Base-by-base conservation (phyloP, 1,140 invertebrate species). In the Euschistus heros region DNA sequence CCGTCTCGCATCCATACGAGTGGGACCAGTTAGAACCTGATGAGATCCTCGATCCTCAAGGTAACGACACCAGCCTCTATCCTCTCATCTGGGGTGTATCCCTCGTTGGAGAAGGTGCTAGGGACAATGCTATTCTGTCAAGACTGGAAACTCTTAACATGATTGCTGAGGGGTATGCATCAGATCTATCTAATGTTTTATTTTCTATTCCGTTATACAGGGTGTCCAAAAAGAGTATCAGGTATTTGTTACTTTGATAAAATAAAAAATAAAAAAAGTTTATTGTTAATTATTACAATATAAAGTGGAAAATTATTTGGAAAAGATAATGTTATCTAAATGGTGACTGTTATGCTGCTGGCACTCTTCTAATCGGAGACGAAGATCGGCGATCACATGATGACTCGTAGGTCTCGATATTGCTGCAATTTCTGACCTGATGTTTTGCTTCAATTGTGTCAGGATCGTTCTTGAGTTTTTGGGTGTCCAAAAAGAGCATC, bases 11-110 rank as follows among this genome's bases (percentile, higher is more conserved):
- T 6, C 17, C 59, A 10, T 26, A 20, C 22, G 59, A 61, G 17
- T 61, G 59, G 59, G 59, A 44, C 18, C 59, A 61, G 59, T 17
- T 61, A 4, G n/a, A 18, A 13, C n/a, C 30, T 13, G 59, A 61
- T 17, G 59, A 61, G 42, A 13, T 61, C 2, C 15, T 61, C 2
- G 30, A 61, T 17, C 59, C 59, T 6, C 15, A 44, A 4, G 22
- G 17, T 7, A 42, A 13, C 42, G 18, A 44, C 15, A 44, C 15
- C n/a, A 22, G 26, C 26, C 15, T 61, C 2, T 61, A 42, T n/a
- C 59, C 59, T 1, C 59, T 61, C 5, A 61, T 61, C 26, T 61
- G 59, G 59, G 59, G 59, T 3, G 42, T 61, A 2, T 18, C n/a
- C 1, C 27, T 61, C 14, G 22, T 42, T n/a, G 54, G 24, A 5